A percentile compares a stretch with the other conserved stretches of the same genome.
phyloP scores from a whole-genome alignment of 2,113 vertebrate genomes.

The Bucco capensis region DNA sequence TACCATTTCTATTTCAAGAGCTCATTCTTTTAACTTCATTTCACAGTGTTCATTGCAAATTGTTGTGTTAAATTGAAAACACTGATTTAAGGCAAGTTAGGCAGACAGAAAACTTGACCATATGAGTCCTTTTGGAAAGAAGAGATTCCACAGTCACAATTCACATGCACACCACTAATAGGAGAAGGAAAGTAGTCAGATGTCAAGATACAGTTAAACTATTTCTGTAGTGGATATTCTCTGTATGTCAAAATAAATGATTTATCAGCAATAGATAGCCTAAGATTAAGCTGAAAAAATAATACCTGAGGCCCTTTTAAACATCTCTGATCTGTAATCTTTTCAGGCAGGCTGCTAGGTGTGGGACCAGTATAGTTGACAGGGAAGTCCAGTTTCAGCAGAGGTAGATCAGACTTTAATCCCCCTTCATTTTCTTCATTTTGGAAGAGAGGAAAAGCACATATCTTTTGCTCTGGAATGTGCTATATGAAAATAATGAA shows the following conservation, averaged over 20 bases:
- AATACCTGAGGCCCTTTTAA: background rate
- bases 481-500: background rate
- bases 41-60: conserved; percentile 73
- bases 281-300: background rate
- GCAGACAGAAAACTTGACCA: conserved; percentile 54
- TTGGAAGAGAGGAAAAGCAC: background rate
- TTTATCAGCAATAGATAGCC: background rate
- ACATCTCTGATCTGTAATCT: background rate
- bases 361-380: background rate
- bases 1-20: conserved; percentile 66
- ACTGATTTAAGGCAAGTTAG: conserved; percentile 72
- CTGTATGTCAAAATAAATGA: background rate
- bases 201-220: conserved; percentile 39
- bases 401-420: background rate
- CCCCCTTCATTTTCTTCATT: background rate
- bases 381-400: background rate
- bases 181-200: conserved; percentile 1
- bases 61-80: conserved; percentile 75
- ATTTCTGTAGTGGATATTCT: conserved; percentile 23
- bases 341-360: background rate
- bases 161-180: conserved; percentile 16
- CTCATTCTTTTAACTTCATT: conserved; percentile 69
- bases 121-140: conserved; percentile 65
- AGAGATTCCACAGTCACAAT: conserved; percentile 64
- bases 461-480: background rate